These are phyloP conservation scores for Cryptoprocta ferox DNA, from an alignment of 2,797 vertebrate species.

Conservation along the genomic window DNA sequence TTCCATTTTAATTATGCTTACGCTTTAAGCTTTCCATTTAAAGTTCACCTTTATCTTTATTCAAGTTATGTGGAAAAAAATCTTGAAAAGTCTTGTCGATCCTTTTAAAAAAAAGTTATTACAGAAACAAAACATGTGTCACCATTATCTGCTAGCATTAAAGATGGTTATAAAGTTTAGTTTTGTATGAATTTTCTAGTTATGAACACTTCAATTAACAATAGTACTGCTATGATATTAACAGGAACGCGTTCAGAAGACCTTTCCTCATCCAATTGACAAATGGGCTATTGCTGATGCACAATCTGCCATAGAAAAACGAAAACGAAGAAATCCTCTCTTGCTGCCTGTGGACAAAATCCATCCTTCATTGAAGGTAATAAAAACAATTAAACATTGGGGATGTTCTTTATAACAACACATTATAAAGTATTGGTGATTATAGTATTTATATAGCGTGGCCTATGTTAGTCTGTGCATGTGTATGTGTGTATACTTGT, in stretches of 20 bases:
- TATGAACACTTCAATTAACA: constrained; percentile 24
- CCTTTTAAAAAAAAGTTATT: neutral
- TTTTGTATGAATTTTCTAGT: constrained; percentile 60
- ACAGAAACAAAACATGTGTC: neutral
- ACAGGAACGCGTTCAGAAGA: constrained; percentile 99
- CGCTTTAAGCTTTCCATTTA: constrained; percentile 35
- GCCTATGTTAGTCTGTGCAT: neutral
- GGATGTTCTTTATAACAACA: neutral
- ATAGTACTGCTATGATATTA: constrained; percentile 49
- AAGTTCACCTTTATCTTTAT: constrained; percentile 34
- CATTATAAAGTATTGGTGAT: neutral
- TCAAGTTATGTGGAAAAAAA: constrained; percentile 46
- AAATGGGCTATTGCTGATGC: constrained; percentile 99
- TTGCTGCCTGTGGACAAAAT: constrained; percentile 99
- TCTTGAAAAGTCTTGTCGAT: neutral
- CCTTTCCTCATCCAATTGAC: constrained; percentile 98
- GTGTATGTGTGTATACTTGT: neutral
- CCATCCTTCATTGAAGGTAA: constrained; percentile 97
- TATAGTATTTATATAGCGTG: neutral
- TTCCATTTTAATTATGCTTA: constrained; percentile 52
- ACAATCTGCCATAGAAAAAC: constrained; percentile 97
- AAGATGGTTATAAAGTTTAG: constrained; percentile 42
- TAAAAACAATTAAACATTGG: neutral
- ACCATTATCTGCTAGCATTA: constrained; percentile 20
- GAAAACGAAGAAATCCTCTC: constrained; percentile 95